Conservation (phyloP, 2,888 invertebrate genomes). For the Hartigia nigra region DNA sequence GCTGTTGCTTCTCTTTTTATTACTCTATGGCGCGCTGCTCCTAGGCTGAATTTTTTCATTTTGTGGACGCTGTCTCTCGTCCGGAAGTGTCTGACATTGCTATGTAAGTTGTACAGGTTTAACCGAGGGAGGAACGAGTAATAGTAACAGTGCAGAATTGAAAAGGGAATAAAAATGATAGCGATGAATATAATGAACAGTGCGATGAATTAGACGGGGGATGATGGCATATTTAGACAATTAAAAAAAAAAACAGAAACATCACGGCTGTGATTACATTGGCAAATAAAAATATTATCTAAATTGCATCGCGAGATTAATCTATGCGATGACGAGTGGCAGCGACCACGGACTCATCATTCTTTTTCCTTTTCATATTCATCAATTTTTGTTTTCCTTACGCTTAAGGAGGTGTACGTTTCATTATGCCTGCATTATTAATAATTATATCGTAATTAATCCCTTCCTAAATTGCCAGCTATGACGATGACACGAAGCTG, state of each 20-base stretch:
- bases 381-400: constrained; percentile 16
- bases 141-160: constrained; percentile 8
- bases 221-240: constrained; percentile 18
- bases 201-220: constrained; percentile 6
- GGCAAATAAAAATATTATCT: not conserved
- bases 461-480: constrained; percentile 22
- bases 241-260: constrained; percentile 8
- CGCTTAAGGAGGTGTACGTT: constrained; percentile 17
- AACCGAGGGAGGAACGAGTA: not conserved
- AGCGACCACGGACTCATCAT: not conserved
- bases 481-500: constrained; percentile 24
- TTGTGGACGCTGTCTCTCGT: constrained; percentile 12
- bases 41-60: not conserved
- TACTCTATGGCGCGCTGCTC: constrained; percentile 9
- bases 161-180: constrained; percentile 1
- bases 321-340: not conserved
- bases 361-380: constrained; percentile 4
- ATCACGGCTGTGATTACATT: not conserved
- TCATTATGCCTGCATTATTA: constrained; percentile 22
- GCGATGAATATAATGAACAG: constrained; percentile 11
- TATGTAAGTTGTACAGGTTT: not conserved
- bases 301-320: not conserved
- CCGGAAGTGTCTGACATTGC: constrained; percentile 13
- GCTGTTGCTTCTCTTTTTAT: constrained; percentile 13
- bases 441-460: constrained; percentile 28